Evolutionary conservation across 2,113 vertebrate genomes (phyloP).

Genomic region (Brachyhypopomus gauderio): DNA sequence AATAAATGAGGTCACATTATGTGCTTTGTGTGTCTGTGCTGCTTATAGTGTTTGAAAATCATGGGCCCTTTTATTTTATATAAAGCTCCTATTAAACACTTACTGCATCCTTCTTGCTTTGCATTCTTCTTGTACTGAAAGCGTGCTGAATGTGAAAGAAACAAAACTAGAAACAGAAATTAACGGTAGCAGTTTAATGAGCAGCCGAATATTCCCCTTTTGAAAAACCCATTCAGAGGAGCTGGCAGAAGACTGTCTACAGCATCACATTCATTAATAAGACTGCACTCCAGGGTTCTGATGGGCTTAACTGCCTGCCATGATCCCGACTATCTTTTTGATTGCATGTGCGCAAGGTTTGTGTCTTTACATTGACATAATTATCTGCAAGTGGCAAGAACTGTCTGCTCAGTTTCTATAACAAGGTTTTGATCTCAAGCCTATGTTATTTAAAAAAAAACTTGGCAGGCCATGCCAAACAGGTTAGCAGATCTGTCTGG

Average conservation of each 20-base stretch:
- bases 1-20: neutral
- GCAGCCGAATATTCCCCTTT: constrained; percentile 13
- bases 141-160: neutral
- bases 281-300: constrained; percentile 42
- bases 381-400: neutral
- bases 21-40: neutral
- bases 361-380: neutral
- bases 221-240: constrained; percentile 17
- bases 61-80: neutral
- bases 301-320: constrained; percentile 6
- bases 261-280: constrained; percentile 42
- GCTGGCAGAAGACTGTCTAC: constrained; percentile 23
- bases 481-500: neutral
- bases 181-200: neutral
- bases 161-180: constrained; percentile 10
- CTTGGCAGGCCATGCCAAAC: neutral
- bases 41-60: neutral
- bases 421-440: neutral
- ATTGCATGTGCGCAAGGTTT: constrained; percentile 5
- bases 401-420: neutral
- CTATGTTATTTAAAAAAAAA: neutral
- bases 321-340: neutral
- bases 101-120: too few species aligned
- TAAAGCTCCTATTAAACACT: neutral
- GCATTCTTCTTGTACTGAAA: neutral